Conservation (phyloP, 2,888 invertebrate species). For the Pogonocherus hispidulus region DNA sequence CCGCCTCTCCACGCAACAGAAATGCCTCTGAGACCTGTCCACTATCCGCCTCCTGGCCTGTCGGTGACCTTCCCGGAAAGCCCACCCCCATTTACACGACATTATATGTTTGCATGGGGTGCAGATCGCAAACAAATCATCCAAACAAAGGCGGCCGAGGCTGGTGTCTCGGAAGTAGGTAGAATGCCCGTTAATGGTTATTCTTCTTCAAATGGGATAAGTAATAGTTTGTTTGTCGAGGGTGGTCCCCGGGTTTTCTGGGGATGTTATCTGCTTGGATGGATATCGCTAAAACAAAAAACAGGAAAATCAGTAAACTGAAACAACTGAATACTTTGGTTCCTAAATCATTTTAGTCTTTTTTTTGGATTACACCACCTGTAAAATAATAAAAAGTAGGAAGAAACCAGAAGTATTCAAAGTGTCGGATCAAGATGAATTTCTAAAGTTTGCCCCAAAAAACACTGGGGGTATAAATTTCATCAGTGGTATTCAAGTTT, state of each 20-base stretch:
- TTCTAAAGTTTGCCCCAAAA: no score
- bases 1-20: neutral
- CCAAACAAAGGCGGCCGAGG: conserved; percentile 36
- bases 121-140: conserved; percentile 63
- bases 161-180: conserved; percentile 22
- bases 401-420: no score
- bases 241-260: neutral
- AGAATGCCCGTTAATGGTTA: neutral
- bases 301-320: no score
- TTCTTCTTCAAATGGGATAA: neutral
- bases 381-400: no score
- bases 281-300: no score
- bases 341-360: no score
- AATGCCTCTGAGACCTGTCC: neutral
- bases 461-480: no score
- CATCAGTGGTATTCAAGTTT: no score
- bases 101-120: conserved; percentile 64
- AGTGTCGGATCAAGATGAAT: no score
- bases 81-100: conserved; percentile 64
- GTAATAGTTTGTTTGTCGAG: neutral
- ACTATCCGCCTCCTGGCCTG: conserved; percentile 19
- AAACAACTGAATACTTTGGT: no score
- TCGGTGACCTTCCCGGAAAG: conserved; percentile 58
- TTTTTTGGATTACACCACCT: no score
- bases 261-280: neutral